Base-by-base conservation (phyloP, 2,888 invertebrate genomes). In the Cerastis rubricosa region DNA sequence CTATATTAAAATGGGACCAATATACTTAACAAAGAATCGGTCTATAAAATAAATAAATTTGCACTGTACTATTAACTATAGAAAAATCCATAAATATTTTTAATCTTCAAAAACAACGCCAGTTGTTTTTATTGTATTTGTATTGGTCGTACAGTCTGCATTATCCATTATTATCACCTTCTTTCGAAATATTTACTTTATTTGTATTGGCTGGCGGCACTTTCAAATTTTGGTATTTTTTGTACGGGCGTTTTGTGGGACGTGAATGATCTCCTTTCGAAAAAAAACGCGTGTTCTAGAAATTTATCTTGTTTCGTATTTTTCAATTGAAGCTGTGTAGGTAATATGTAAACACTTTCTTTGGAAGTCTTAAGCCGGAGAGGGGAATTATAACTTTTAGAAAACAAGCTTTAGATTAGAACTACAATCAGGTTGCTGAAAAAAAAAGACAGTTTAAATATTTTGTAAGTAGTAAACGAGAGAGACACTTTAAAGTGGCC, bases 241-340 rank as follows among this genome's bases (percentile, higher is more conserved):
- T 59, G 59, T 59, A 29, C 59, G 59, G 59, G 29, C 8, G n/a
- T n/a, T n/a, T n/a, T n/a, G n/a, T n/a, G n/a, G n/a, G n/a, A n/a
- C 25, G 25, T 17, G 7, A 57, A 57, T 17, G 57, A 25, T 57
- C 14, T 14, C 57, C 57, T 84, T 74, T 69, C 29, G 61, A 59
- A 70, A 69, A n/a, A 78, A 84, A 54, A 47, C 1, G 2, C 17
- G n/a, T 22, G n/a, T 14, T 61, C 57, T 22, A 22, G 22, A 25
- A 59, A 74, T 65, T 8, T 61, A 59, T 69, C 64, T 67, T 76
- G 71, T 81, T 81, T 81, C 72, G 29, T 69, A 51, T 65, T 69
- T 76, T 40, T 45, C 29, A 47, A 69, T 54, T 69, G 2, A 51
- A 61, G 49, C 64, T 65, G 25, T 63, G 22, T 40, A 17, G 11